Conservation (phyloP, 2,888 invertebrate genomes). For the Scaptomyza cyrtandrae region DNA sequence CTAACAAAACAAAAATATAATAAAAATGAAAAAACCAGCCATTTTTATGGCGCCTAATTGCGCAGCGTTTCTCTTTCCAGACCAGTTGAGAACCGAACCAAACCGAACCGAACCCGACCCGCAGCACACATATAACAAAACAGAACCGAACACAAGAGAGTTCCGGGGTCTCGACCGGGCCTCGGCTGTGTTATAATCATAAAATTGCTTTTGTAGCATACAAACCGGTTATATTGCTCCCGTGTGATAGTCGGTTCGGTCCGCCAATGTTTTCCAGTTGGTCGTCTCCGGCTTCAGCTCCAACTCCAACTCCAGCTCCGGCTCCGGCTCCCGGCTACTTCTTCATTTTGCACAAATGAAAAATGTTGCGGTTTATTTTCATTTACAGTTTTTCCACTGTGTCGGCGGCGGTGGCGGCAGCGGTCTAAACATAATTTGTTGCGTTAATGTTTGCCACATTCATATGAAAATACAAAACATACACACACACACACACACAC, state of each 20-base stretch:
- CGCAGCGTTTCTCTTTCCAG: constrained; percentile 40
- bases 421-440: constrained; percentile 80
- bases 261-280: constrained; percentile 61
- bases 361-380: constrained; percentile 80
- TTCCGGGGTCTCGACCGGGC: constrained; percentile 52
- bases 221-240: constrained; percentile 80
- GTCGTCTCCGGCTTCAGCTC: constrained; percentile 38
- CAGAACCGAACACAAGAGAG: constrained; percentile 2
- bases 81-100: background rate
- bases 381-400: constrained; percentile 71
- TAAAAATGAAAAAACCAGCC: constrained; percentile 38
- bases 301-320: background rate
- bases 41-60: constrained; percentile 82
- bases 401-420: constrained; percentile 20
- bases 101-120: constrained; percentile 11
- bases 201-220: constrained; percentile 82
- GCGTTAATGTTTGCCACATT: constrained; percentile 76
- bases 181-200: constrained; percentile 81
- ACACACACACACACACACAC: constrained; percentile 16
- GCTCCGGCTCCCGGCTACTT: constrained; percentile 44
- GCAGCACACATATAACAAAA: constrained; percentile 15
- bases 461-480: constrained; percentile 51
- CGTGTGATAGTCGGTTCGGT: constrained; percentile 67
- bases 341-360: constrained; percentile 76
- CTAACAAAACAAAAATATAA: constrained; percentile 5